These are phyloP conservation scores for Apeira syringaria DNA, from an alignment of 2,888 invertebrate genomes.

Conservation along the genomic window DNA sequence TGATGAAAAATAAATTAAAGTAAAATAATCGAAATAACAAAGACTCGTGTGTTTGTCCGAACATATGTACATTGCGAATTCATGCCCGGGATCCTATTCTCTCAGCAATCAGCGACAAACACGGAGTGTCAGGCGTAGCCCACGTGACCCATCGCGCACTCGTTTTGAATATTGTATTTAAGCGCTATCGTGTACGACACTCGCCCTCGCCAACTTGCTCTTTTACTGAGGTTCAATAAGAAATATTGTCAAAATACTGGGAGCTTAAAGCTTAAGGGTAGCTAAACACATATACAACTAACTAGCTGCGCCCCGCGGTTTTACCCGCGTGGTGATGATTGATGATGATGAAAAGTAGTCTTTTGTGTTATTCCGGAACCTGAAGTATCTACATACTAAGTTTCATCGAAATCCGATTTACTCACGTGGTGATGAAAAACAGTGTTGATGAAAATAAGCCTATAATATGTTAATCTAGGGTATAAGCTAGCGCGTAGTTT, in stretches of 20 bases:
- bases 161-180: slow-evolving; percentile 77
- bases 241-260: slow-evolving; percentile 24
- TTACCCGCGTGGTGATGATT: no score
- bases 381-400: no score
- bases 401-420: no score
- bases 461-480: no score
- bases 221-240: slow-evolving; percentile 30
- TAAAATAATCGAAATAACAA: slow-evolving; percentile 31
- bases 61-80: slow-evolving; percentile 54
- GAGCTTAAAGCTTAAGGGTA: no score
- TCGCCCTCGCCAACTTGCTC: slow-evolving; percentile 29
- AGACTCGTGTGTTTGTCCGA: slow-evolving; percentile 39
- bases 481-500: no score
- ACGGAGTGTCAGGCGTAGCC: slow-evolving; percentile 59
- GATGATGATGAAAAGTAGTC: no score
- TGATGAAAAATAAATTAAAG: slow-evolving; percentile 25
- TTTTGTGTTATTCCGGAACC: no score
- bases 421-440: no score
- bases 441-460: no score
- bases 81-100: slow-evolving; percentile 59
- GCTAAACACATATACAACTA: no score
- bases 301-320: no score
- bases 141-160: slow-evolving; percentile 59
- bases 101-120: slow-evolving; percentile 70
- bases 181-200: slow-evolving; percentile 48